These are phyloP conservation scores for Lasiurus borealis DNA, from an alignment of 2,113 vertebrate species.

Conservation along the genomic window DNA sequence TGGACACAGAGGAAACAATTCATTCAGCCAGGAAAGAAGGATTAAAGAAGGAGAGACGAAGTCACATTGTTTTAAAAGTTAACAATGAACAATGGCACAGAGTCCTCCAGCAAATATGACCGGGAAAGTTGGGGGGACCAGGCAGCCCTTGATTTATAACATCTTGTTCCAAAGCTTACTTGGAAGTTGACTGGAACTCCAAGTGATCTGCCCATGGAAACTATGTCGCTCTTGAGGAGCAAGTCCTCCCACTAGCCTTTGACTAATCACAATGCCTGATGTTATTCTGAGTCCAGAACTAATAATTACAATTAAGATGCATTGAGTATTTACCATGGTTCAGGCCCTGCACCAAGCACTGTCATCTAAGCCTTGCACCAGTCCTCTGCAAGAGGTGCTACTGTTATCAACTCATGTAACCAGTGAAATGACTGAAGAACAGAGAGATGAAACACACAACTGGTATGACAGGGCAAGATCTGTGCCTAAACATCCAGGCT, in stretches of 20 bases:
- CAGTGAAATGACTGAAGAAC: not conserved
- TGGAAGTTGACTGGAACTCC: not conserved
- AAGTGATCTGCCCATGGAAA: not conserved
- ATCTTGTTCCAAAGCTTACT: not conserved
- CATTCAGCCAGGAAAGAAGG: not conserved
- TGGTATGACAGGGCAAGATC: not conserved
- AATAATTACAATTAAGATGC: not conserved
- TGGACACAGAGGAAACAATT: not conserved
- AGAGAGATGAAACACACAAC: not conserved
- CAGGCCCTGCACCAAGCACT: not conserved
- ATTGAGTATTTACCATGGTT: not conserved
- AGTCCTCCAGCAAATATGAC: not conserved
- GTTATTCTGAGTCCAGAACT: not conserved
- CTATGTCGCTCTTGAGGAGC: not conserved
- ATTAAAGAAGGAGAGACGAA: not conserved
- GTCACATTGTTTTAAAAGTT: not conserved
- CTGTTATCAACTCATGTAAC: not conserved
- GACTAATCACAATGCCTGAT: not conserved
- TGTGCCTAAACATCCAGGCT: not conserved
- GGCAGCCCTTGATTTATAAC: not conserved
- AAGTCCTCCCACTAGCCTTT: not conserved
- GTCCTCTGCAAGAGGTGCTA: not conserved
- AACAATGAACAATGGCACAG: not conserved
- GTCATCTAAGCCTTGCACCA: not conserved
- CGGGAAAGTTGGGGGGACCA: not conserved